These are phyloP conservation scores for Odontomachus brunneus DNA, from an alignment of 1,140 invertebrate genomes.

Conservation along the genomic window DNA sequence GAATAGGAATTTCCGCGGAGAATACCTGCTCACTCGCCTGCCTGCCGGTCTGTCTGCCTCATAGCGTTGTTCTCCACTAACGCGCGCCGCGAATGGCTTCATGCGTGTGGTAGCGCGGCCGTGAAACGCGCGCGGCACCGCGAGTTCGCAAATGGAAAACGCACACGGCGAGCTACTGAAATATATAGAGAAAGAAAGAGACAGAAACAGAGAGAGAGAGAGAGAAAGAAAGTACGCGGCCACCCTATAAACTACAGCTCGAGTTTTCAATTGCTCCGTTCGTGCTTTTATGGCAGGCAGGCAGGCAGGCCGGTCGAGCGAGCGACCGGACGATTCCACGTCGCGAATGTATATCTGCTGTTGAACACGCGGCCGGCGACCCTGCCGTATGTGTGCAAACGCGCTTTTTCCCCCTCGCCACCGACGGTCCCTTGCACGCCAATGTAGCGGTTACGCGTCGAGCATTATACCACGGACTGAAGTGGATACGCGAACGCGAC, in stretches of 20 bases:
- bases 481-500: too few species aligned
- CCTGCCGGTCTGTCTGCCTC: background rate
- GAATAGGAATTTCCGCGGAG: slow-evolving; percentile 45
- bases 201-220: too few species aligned
- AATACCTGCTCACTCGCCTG: slow-evolving; percentile 8
- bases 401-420: background rate
- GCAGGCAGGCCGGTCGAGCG: background rate
- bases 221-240: background rate
- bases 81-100: slow-evolving; percentile 9
- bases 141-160: background rate
- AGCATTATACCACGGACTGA: too few species aligned
- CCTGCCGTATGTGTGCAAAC: slow-evolving; percentile 13
- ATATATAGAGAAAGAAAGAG: slow-evolving; percentile 65
- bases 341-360: slow-evolving; percentile 28
- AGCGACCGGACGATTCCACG: slow-evolving; percentile 33
- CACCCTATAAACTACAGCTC: slow-evolving; percentile 61
- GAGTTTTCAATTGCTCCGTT: slow-evolving; percentile 70
- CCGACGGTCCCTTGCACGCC: background rate
- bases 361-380: too few species aligned
- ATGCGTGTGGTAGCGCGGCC: slow-evolving; percentile 17
- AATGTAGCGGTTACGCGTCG: background rate
- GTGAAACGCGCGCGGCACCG: background rate
- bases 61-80: slow-evolving; percentile 11
- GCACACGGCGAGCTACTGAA: slow-evolving; percentile 21
- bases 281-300: slow-evolving; percentile 64